phyloP scores from a whole-genome alignment of 2,888 invertebrate species.

The Helleia helle region DNA sequence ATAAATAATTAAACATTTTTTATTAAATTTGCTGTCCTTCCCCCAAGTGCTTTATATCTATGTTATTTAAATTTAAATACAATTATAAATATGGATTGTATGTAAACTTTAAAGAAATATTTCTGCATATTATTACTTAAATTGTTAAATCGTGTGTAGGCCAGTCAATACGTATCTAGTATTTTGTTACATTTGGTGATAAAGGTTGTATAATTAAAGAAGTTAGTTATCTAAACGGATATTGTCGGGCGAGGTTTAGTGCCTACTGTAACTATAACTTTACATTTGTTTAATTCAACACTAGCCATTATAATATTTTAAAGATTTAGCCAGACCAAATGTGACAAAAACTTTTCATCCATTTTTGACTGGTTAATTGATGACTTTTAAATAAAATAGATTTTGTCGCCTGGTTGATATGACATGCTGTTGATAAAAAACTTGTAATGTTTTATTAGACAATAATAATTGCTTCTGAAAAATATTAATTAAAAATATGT shows the following conservation, averaged over 20 bases:
- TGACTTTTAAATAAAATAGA: conserved; percentile 40
- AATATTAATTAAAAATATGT: no score
- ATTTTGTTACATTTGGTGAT: conserved; percentile 31
- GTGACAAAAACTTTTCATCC: conserved; percentile 26
- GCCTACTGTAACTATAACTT: conserved; percentile 11
- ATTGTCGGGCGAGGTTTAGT: conserved; percentile 10
- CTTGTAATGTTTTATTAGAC: conserved; percentile 2
- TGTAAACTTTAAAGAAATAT: conserved; percentile 67
- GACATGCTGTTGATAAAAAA: conserved; percentile 7
- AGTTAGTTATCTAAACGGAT: conserved; percentile 7
- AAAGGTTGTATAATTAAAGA: conserved; percentile 20
- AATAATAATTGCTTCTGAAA: no score
- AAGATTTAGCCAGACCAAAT: conserved; percentile 24
- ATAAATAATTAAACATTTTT: conserved; percentile 70
- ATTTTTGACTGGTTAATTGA: conserved; percentile 29
- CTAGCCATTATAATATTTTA: no score
- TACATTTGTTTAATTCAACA: conserved; percentile 9
- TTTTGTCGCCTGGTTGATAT: conserved; percentile 54
- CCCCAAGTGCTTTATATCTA: conserved; percentile 75
- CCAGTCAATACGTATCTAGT: conserved; percentile 27
- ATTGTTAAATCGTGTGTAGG: conserved; percentile 58
- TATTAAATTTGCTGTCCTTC: conserved; percentile 76
- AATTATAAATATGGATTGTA: conserved; percentile 63
- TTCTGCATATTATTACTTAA: conserved; percentile 63
- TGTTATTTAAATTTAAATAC: conserved; percentile 73